Conservation (phyloP, 2,888 invertebrate genomes). For the Caenorhabditis becei region DNA sequence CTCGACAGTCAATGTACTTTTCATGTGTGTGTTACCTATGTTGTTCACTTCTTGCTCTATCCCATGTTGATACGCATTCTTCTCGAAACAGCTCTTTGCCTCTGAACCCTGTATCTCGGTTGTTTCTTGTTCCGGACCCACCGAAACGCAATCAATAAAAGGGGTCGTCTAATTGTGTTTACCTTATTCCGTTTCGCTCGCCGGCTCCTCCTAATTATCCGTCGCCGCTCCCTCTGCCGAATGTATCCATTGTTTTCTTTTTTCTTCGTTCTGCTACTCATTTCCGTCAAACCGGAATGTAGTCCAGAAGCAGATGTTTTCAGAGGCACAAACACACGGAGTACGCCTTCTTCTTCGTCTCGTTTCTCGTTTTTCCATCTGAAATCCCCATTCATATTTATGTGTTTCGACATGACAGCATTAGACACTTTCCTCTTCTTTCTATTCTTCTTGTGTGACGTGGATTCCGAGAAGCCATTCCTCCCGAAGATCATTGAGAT, state of each 20-base stretch:
- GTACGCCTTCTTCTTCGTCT: background rate
- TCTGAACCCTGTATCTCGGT: too few species aligned
- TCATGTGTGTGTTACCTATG: too few species aligned
- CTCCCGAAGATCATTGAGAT: too few species aligned
- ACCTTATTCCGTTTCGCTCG: background rate
- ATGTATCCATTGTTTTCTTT: constrained; percentile 5
- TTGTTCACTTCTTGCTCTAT: too few species aligned
- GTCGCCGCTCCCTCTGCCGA: constrained; percentile 11
- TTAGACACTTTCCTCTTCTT: too few species aligned
- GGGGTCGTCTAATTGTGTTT: background rate
- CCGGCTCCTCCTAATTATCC: constrained; percentile 28
- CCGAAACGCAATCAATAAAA: background rate
- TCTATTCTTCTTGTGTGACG: too few species aligned
- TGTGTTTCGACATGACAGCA: background rate
- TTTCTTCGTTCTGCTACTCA: constrained; percentile 38
- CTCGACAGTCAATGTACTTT: too few species aligned
- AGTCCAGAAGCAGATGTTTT: constrained; percentile 42
- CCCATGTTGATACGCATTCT: too few species aligned
- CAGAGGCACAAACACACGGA: constrained; percentile 5
- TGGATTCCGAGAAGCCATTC: too few species aligned
- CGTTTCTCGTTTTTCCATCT: background rate
- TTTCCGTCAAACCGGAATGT: constrained; percentile 19
- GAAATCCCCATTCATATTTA: constrained; percentile 1
- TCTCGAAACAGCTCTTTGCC: too few species aligned
- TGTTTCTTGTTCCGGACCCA: too few species aligned